These are phyloP conservation scores for Drosophila siamana DNA, from an alignment of 2,888 invertebrate species.

Conservation along the genomic window DNA sequence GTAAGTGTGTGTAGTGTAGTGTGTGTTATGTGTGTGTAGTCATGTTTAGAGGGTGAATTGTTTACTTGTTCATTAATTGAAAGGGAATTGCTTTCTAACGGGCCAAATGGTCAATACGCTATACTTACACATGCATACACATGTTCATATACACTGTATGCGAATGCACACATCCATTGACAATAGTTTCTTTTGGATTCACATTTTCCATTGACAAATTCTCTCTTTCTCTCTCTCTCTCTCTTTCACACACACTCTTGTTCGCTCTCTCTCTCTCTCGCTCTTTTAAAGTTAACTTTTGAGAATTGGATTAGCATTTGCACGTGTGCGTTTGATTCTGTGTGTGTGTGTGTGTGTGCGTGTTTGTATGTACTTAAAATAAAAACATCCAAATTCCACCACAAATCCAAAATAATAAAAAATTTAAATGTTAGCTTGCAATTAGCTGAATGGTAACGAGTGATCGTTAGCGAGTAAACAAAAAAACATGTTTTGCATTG, in stretches of 20 bases:
- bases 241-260: slow-evolving; percentile 1
- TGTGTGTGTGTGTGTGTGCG: slow-evolving; percentile 13
- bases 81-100: slow-evolving; percentile 2
- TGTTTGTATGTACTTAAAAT: slow-evolving; percentile 21
- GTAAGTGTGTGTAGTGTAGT: slow-evolving; percentile 1
- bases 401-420: slow-evolving; percentile 12
- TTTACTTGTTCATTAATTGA: slow-evolving; percentile 5
- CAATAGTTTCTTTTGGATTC: not conserved
- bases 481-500: not conserved
- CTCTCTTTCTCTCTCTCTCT: slow-evolving; percentile 1
- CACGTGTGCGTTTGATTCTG: slow-evolving; percentile 4
- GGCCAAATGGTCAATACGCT: not conserved
- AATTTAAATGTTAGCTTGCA: slow-evolving; percentile 7
- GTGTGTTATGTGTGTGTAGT: slow-evolving; percentile 7
- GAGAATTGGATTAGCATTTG: slow-evolving; percentile 14
- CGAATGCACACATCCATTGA: not conserved
- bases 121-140: slow-evolving; percentile 1
- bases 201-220: not conserved
- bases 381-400: slow-evolving; percentile 22
- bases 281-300: slow-evolving; percentile 8
- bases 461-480: slow-evolving; percentile 5
- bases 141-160: not conserved
- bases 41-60: not conserved
- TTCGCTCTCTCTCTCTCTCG: slow-evolving; percentile 8
- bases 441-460: slow-evolving; percentile 13